phyloP scores from a whole-genome alignment of 2,888 invertebrate species.

The Phengaris arion region DNA sequence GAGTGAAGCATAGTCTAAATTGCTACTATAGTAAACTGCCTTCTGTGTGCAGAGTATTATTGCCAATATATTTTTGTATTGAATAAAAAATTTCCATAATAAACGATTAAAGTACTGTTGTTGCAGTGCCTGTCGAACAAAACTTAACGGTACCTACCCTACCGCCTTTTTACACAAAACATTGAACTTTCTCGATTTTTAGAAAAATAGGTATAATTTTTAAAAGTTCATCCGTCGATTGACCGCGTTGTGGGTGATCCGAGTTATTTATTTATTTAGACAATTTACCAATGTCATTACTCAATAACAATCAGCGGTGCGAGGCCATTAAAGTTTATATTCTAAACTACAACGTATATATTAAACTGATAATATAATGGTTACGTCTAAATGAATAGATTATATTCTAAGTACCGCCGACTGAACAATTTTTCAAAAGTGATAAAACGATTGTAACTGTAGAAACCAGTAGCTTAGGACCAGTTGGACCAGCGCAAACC shows the following conservation, averaged over 20 bases:
- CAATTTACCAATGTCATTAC: conserved; percentile 25
- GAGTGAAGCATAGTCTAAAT: conserved; percentile 1
- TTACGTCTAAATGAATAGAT: conserved; percentile 23
- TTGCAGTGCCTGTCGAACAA: background rate
- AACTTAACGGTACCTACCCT: background rate
- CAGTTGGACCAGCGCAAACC: background rate
- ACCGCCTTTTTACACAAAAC: background rate
- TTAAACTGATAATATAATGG: conserved; percentile 27
- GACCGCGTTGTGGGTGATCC: conserved; percentile 18
- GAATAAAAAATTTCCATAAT: background rate
- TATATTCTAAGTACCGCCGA: conserved; percentile 8
- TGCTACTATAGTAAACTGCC: background rate
- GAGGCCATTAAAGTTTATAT: conserved; percentile 19
- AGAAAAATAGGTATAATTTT: conserved; percentile 13
- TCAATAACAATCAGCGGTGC: conserved; percentile 1
- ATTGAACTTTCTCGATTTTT: background rate
- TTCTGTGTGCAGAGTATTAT: conserved; percentile 7
- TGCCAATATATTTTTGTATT: background rate
- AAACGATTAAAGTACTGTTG: background rate
- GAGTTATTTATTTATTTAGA: conserved; percentile 15
- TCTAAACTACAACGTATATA: conserved; percentile 21
- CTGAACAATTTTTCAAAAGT: conserved; percentile 21
- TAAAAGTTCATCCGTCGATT: background rate
- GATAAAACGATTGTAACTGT: conserved; percentile 26
- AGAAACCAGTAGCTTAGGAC: conserved; percentile 13